These are phyloP conservation scores for Urocynchramus pylzowi DNA, from an alignment of 2,113 vertebrate species.

Conservation along the genomic window DNA sequence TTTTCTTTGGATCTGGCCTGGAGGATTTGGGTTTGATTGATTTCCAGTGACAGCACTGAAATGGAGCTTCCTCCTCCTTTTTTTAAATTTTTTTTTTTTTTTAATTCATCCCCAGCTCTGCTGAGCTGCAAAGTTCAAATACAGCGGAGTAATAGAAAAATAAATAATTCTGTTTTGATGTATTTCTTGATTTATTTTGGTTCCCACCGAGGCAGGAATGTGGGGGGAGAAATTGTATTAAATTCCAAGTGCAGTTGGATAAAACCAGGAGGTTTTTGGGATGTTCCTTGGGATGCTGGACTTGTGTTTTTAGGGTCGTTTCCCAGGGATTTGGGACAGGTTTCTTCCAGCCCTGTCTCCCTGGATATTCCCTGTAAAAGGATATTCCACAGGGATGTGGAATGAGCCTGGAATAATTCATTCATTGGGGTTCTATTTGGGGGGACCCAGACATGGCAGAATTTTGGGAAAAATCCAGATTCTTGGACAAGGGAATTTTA, in stretches of 20 bases:
- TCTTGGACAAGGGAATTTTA: not conserved
- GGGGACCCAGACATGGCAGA: not conserved
- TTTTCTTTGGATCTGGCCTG: slow-evolving; percentile 19
- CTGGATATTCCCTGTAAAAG: fast-evolving
- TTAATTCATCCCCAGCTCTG: not conserved
- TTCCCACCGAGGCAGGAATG: not conserved
- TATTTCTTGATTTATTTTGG: slow-evolving; percentile 24
- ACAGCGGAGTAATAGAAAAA: not conserved
- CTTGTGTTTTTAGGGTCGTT: not conserved
- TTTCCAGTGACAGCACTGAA: not conserved
- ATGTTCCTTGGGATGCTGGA: not conserved
- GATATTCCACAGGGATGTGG: fast-evolving
- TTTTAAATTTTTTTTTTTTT: no score
- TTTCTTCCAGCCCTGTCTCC: not conserved
- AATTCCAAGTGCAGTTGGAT: not conserved
- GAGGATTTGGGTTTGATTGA: not conserved
- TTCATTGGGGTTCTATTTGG: not conserved
- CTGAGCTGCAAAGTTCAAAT: not conserved
- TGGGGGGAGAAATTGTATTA: not conserved
- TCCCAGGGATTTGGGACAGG: not conserved
- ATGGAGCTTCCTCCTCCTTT: not conserved
- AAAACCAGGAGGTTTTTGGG: not conserved
- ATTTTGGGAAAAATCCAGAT: fast-evolving
- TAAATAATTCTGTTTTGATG: not conserved
- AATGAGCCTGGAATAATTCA: not conserved